These are phyloP conservation scores for Anarsia innoxiella DNA, from an alignment of 2,888 invertebrate genomes.

Conservation along the genomic window DNA sequence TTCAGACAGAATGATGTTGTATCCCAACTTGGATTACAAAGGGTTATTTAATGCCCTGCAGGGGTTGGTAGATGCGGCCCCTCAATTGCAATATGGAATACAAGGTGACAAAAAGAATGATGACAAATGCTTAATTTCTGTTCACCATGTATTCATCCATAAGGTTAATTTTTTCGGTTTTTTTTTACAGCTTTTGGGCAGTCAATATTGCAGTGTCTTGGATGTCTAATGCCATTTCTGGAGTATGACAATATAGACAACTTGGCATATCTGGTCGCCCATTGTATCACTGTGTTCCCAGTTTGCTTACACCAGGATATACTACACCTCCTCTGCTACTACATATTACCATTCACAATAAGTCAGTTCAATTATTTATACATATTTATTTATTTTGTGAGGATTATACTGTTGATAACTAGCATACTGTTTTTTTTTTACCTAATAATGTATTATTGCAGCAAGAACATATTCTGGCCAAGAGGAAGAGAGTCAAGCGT, in stretches of 20 bases:
- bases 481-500: slow-evolving; percentile 84
- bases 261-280: slow-evolving; percentile 94
- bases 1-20: slow-evolving; percentile 89
- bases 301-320: slow-evolving; percentile 94
- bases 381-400: too few relatives aligned
- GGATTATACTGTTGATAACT: too few relatives aligned
- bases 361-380: slow-evolving; percentile 83
- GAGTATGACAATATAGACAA: slow-evolving; percentile 97
- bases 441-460: too few relatives aligned
- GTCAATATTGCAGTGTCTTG: slow-evolving; percentile 93
- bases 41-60: slow-evolving; percentile 94
- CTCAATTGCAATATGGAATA: slow-evolving; percentile 91
- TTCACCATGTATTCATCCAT: too few relatives aligned
- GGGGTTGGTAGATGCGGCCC: slow-evolving; percentile 94
- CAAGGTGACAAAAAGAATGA: slow-evolving; percentile 82
- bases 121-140: too few relatives aligned
- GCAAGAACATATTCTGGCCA: slow-evolving; percentile 82
- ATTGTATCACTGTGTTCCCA: slow-evolving; percentile 94
- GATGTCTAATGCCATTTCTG: slow-evolving; percentile 95
- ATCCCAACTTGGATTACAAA: slow-evolving; percentile 97
- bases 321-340: slow-evolving; percentile 94
- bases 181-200: slow-evolving; percentile 88
- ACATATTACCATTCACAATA: slow-evolving; percentile 96
- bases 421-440: too few relatives aligned
- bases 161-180: background rate